Percentiles rank a stretch among this genome's conserved stretches.
Conservation (phyloP, 2,888 invertebrate genomes). For the Eristalis intricaria region DNA sequence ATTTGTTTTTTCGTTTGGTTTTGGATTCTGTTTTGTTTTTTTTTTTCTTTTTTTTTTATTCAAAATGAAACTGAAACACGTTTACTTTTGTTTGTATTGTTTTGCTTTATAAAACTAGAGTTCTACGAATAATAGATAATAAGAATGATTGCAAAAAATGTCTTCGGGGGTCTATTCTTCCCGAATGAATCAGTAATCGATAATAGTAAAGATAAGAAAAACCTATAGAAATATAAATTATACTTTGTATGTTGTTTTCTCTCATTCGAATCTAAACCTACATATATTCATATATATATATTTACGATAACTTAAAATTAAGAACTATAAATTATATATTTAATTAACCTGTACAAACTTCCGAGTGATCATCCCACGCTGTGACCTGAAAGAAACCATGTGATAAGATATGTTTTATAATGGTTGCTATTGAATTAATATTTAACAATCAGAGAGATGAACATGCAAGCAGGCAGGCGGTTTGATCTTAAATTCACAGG, state of each 20-base stretch:
- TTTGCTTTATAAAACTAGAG: constrained; percentile 54
- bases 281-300: constrained; percentile 49
- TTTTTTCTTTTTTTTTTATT: not conserved
- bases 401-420: not conserved
- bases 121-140: constrained; percentile 69
- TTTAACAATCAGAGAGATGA: not conserved
- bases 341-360: constrained; percentile 89
- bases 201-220: constrained; percentile 59
- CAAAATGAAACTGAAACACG: constrained; percentile 28
- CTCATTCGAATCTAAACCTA: constrained; percentile 54
- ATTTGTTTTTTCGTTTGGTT: not conserved
- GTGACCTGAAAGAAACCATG: constrained; percentile 85
- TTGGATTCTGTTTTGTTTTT: constrained; percentile 4
- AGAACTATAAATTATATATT: constrained; percentile 62
- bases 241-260: constrained; percentile 54
- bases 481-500: too few relatives aligned
- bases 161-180: constrained; percentile 49
- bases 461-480: too few relatives aligned
- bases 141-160: constrained; percentile 66
- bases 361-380: constrained; percentile 94
- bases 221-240: constrained; percentile 69
- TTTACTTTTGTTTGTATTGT: constrained; percentile 35
- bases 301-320: constrained; percentile 62
- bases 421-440: not conserved
- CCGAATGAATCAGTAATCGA: constrained; percentile 58